A percentile compares a stretch with the other conserved stretches of the same genome.
phyloP scores from a whole-genome alignment of 2,888 invertebrate genomes.

The Oligia strigilis region DNA sequence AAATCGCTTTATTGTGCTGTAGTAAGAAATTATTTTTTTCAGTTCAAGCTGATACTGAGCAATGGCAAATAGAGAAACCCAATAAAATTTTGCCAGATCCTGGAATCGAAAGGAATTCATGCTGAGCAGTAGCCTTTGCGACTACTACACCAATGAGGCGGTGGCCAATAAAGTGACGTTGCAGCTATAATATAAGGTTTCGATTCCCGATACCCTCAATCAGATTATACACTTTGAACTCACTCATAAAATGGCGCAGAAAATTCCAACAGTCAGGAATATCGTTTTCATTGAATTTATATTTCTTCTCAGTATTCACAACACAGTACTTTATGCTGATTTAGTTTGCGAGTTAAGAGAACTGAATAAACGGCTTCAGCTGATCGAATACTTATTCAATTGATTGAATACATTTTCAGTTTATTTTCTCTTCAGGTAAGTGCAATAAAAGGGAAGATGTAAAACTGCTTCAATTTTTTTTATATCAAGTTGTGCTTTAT shows the following conservation, averaged over 20 bases:
- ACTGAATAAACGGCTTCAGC: constrained; percentile 1
- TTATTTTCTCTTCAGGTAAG: constrained; percentile 2
- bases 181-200: background rate
- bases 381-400: constrained; percentile 5
- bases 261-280: background rate
- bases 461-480: background rate
- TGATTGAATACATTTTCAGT: constrained; percentile 23
- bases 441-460: background rate
- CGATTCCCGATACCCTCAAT: constrained; percentile 1
- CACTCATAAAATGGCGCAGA: constrained; percentile 11
- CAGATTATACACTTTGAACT: constrained; percentile 18
- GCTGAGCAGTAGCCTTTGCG: too few relatives aligned
- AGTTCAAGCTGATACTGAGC: too few relatives aligned
- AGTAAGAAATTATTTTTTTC: too few relatives aligned
- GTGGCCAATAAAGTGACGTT: too few relatives aligned
- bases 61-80: too few relatives aligned
- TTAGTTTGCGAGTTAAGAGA: constrained; percentile 23
- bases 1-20: too few relatives aligned
- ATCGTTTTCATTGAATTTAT: constrained; percentile 42
- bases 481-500: background rate
- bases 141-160: too few relatives aligned
- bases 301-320: constrained; percentile 24
- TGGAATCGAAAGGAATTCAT: too few relatives aligned
- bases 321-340: constrained; percentile 31
- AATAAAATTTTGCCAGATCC: too few relatives aligned